Percentiles rank a stretch among this genome's conserved stretches.
Conservation (phyloP, 2,888 invertebrate genomes). For the Heliconius sara region DNA sequence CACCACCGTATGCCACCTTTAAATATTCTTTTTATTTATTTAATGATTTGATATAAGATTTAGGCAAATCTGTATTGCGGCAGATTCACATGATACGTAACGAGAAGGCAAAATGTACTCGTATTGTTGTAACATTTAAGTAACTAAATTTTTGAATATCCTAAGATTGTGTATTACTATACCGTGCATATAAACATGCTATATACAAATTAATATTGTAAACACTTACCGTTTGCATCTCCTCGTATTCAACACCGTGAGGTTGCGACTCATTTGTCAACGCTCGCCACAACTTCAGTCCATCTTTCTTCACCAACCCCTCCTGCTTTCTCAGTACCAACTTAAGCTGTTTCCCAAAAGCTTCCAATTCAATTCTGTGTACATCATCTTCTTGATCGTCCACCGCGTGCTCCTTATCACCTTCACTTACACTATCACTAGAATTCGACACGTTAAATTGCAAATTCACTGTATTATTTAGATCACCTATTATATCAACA, state of each 20-base stretch:
- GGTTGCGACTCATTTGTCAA: conserved; percentile 90
- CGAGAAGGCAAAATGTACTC: too few species aligned
- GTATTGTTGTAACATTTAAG: not conserved
- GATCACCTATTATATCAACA: conserved; percentile 73
- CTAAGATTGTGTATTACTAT: not conserved
- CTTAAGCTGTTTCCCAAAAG: conserved; percentile 90
- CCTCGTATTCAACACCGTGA: conserved; percentile 91
- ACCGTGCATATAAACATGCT: not conserved
- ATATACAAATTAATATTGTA: not conserved
- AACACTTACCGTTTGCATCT: conserved; percentile 88
- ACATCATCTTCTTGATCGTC: conserved; percentile 80
- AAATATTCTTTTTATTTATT: too few species aligned
- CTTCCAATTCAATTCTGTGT: conserved; percentile 88
- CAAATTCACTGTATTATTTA: conserved; percentile 77
- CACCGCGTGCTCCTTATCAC: conserved; percentile 66
- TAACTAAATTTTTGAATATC: not conserved
- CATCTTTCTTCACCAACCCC: conserved; percentile 90
- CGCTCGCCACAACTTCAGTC: conserved; percentile 92
- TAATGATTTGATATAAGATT: too few species aligned
- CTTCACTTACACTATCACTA: conserved; percentile 61
- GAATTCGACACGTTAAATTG: conserved; percentile 71
- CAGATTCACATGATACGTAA: too few species aligned
- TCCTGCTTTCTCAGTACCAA: conserved; percentile 89
- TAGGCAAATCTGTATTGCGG: too few species aligned
- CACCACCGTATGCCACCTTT: too few species aligned